Base-by-base conservation (phyloP, 2,797 vertebrate genomes). In the Adrianichthys oophorus region DNA sequence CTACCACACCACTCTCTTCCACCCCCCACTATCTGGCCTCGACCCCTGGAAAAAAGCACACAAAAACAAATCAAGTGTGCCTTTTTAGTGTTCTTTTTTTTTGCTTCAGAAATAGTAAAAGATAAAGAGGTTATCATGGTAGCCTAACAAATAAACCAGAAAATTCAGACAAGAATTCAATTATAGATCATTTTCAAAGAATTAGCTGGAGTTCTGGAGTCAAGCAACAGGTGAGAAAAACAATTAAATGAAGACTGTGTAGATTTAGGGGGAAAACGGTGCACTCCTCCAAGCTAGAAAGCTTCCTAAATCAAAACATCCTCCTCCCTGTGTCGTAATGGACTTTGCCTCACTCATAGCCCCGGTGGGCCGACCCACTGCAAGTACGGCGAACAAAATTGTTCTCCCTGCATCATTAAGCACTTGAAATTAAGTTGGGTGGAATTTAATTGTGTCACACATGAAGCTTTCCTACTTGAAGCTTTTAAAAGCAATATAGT, bases 371-470 rank as follows among this genome's bases (percentile, higher is more conserved):
- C 76, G 62, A 59, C 76, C 71, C 62, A 58, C 74, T 60, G 66
- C 79, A 80, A 76, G 80, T 83, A 76, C 70, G 63, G 72, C 75
- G 49, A 83, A 87, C 89, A 58, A 89, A 90, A 88, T 72, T 74
- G 82, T 86, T 88, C 80, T 87, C 74, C 71, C 78, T 84, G 90
- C 88, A 88, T 87, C 89, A 91, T 91, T 91, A 89, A 90, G 89
- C 88, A 84, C 74, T 85, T 79, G 85, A 84, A 91, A 91, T 92
- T 88, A 91, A 86, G 84, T 90, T 68, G 74, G 85, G 63, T 79
- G 67, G 80, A 87, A 89, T 88, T 89, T 85, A 91, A 90, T 91
- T 87, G 89, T 89, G 85, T 90, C 87, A 91, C 88, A 92, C 87
- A 84, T 85, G 81, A 85, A 72, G 76, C 84, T 74, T 75, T 78